phyloP scores from a whole-genome alignment of 2,888 invertebrate genomes.

The Morpho helenor region DNA sequence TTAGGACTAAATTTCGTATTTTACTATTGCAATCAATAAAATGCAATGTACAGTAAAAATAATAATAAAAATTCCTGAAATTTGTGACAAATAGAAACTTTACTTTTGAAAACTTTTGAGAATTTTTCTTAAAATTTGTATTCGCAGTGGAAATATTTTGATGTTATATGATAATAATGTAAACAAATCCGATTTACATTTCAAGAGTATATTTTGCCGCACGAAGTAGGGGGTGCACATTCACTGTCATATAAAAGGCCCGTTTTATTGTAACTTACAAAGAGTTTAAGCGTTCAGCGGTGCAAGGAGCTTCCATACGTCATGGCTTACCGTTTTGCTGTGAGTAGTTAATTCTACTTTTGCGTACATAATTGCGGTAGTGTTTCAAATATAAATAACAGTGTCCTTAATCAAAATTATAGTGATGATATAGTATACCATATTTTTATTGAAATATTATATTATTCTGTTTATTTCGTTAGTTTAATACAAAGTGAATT shows the following conservation, averaged over 20 bases:
- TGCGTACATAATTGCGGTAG: neutral
- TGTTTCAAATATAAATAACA: neutral
- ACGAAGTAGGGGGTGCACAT: slow-evolving; percentile 58
- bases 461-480: neutral
- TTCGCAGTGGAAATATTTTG: no score
- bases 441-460: neutral
- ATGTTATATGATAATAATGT: slow-evolving; percentile 11
- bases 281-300: slow-evolving; percentile 32
- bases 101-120: no score
- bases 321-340: slow-evolving; percentile 64
- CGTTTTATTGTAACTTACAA: slow-evolving; percentile 39
- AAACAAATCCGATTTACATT: slow-evolving; percentile 18
- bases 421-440: neutral
- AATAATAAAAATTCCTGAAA: no score
- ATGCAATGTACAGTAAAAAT: no score
- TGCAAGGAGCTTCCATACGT: slow-evolving; percentile 43
- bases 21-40: no score
- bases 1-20: no score
- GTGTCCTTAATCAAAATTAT: neutral
- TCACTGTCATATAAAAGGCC: slow-evolving; percentile 71
- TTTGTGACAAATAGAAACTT: no score
- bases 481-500: neutral
- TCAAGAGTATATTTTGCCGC: slow-evolving; percentile 18
- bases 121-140: no score
- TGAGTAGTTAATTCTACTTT: slow-evolving; percentile 45